Evolutionary conservation across 2,888 invertebrate genomes (phyloP).

Genomic region (Agrotis puta): DNA sequence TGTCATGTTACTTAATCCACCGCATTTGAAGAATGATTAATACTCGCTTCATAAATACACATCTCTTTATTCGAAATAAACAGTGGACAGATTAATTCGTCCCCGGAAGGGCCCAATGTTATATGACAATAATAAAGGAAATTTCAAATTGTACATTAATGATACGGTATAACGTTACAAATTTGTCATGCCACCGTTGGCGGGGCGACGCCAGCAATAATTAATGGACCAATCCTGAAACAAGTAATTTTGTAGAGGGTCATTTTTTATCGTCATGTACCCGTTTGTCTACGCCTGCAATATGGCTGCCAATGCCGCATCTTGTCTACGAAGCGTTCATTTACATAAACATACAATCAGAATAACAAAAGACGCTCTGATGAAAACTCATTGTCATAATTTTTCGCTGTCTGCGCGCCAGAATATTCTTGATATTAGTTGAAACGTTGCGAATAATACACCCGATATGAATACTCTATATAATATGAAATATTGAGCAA

Average conservation of each 20-base stretch:
- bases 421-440: constrained; percentile 65
- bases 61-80: constrained; percentile 52
- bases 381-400: constrained; percentile 73
- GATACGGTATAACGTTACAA: constrained; percentile 76
- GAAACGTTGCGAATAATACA: constrained; percentile 28
- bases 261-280: constrained; percentile 55
- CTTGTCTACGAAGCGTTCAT: constrained; percentile 67
- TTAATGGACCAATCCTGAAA: constrained; percentile 78
- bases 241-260: constrained; percentile 72
- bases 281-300: constrained; percentile 36
- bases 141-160: constrained; percentile 80
- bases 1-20: constrained; percentile 37
- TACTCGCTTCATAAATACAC: constrained; percentile 35
- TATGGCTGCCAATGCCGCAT: constrained; percentile 60
- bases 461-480: constrained; percentile 27
- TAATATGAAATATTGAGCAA: constrained; percentile 16
- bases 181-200: constrained; percentile 78
- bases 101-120: constrained; percentile 56
- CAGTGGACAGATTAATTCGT: constrained; percentile 62
- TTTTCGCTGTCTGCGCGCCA: constrained; percentile 67
- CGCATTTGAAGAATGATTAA: constrained; percentile 50
- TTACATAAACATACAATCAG: constrained; percentile 77
- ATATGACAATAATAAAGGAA: constrained; percentile 77
- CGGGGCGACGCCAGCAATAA: constrained; percentile 74
- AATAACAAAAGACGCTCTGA: constrained; percentile 76